Evolutionary conservation across 2,888 invertebrate species (phyloP).

Genomic region (Meiosimyza platycephala): DNA sequence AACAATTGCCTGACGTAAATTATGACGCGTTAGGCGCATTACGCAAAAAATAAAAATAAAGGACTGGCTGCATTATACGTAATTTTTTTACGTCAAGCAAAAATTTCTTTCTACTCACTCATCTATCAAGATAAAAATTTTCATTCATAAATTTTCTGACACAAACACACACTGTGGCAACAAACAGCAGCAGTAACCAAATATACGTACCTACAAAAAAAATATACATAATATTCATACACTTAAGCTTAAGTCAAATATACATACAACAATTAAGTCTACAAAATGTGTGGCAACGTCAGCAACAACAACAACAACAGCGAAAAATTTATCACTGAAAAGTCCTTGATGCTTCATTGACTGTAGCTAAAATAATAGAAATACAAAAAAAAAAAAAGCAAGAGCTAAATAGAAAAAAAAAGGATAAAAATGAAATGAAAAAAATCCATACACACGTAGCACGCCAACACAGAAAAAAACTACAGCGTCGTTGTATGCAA

Average conservation of each 20-base stretch:
- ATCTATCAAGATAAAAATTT: no score
- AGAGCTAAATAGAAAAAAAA: not conserved
- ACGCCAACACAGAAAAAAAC: not conserved
- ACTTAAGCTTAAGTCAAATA: conserved; percentile 16
- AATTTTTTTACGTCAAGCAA: no score
- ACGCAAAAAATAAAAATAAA: no score
- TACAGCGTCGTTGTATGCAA: not conserved
- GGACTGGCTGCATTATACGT: no score
- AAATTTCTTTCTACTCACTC: no score
- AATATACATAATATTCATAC: conserved; percentile 16
- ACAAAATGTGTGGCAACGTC: not conserved
- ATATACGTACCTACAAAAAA: conserved; percentile 30
- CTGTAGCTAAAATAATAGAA: conserved; percentile 30
- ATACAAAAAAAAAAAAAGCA: not conserved
- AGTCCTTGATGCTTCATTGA: conserved; percentile 53
- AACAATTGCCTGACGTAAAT: no score
- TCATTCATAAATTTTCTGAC: no score
- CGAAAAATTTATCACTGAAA: conserved; percentile 31
- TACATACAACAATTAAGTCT: conserved; percentile 12
- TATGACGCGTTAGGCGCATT: no score
- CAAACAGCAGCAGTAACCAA: not conserved
- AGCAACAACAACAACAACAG: not conserved
- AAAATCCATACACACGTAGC: conserved; percentile 8
- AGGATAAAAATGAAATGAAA: not conserved
- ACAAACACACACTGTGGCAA: no score